These are phyloP conservation scores for Campylomormyrus tamandua DNA, from an alignment of 2,113 vertebrate genomes.

Conservation along the genomic window DNA sequence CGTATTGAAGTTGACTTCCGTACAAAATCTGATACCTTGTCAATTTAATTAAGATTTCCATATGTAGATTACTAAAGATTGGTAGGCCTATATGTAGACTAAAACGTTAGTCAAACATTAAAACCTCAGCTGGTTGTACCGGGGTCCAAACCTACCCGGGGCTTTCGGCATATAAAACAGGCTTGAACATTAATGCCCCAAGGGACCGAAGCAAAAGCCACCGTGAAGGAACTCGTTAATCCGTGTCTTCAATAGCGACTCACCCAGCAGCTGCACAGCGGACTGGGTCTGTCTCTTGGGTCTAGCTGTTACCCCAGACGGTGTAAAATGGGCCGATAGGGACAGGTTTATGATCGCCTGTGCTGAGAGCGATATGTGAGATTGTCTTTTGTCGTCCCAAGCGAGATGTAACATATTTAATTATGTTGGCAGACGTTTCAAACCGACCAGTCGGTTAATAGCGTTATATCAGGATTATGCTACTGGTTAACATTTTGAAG, in stretches of 20 bases:
- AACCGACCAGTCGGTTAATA: background rate
- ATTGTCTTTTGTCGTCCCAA: background rate
- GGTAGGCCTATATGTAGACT: too few relatives aligned
- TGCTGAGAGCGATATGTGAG: background rate
- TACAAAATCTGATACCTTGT: background rate
- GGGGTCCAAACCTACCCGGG: background rate
- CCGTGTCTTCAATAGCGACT: background rate
- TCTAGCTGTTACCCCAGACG: background rate
- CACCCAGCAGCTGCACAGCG: background rate
- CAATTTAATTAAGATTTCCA: background rate
- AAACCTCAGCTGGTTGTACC: background rate
- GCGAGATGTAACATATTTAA: background rate
- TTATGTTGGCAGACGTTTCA: background rate
- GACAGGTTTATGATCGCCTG: background rate
- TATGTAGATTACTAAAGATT: background rate
- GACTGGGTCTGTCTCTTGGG: background rate
- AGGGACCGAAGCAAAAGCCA: background rate
- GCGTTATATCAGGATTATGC: background rate
- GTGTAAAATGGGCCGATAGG: background rate
- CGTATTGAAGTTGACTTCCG: background rate
- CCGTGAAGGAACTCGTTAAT: background rate
- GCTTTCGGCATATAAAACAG: background rate
- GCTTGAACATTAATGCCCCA: background rate
- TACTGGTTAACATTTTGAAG: background rate
- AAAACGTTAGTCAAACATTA: background rate